A percentile compares a stretch with the other conserved stretches of the same genome.
Evolutionary conservation across 2,888 invertebrate genomes (phyloP).

Genomic region (Yponomeuta malinellus): DNA sequence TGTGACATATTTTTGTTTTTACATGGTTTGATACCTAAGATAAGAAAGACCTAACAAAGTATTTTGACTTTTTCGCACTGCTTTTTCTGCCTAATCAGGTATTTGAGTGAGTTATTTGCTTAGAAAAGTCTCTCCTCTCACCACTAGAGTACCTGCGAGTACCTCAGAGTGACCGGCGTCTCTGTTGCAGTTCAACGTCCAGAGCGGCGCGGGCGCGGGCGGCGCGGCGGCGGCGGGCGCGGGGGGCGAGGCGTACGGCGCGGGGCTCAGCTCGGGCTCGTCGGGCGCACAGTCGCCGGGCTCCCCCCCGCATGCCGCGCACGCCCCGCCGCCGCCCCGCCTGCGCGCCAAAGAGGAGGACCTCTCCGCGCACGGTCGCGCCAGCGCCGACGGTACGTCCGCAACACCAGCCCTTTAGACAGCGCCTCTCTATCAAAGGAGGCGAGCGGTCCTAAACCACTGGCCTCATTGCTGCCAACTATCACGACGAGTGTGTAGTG

Average conservation of each 20-base stretch:
- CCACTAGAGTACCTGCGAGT: too few species aligned
- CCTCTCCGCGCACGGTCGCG: constrained; percentile 76
- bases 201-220: constrained; percentile 35
- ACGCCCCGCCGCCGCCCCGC: constrained; percentile 40
- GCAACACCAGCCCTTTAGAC: not conserved
- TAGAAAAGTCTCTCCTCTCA: too few species aligned
- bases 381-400: constrained; percentile 74
- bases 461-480: not conserved
- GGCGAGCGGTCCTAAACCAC: not conserved
- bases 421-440: not conserved
- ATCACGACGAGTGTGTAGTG: too few species aligned
- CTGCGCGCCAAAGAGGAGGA: constrained; percentile 79
- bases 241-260: constrained; percentile 28
- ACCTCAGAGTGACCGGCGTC: too few species aligned
- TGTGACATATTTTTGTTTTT: too few species aligned
- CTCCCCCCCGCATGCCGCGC: constrained; percentile 44
- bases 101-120: too few species aligned
- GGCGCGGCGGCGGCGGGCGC: constrained; percentile 28
- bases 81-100: too few species aligned
- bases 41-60: too few species aligned
- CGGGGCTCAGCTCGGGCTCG: constrained; percentile 42
- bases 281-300: constrained; percentile 63
- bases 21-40: too few species aligned
- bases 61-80: too few species aligned
- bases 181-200: constrained; percentile 58